A percentile compares a stretch with the other conserved stretches of the same genome.
Conservation (phyloP, 2,113 vertebrate genomes). For the Baryphthengus martii region DNA sequence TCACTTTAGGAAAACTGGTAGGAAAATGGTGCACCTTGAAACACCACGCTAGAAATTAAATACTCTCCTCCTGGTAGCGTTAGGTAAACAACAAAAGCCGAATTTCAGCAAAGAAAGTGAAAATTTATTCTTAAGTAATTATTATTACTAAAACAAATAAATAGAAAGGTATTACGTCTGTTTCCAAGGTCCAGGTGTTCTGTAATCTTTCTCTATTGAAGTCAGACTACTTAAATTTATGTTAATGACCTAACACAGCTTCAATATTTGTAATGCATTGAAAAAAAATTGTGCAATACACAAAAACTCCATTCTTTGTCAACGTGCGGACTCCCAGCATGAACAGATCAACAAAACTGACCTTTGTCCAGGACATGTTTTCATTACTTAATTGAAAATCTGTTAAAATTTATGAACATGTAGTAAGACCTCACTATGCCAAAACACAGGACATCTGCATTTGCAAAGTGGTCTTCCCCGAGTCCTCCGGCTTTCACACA, state of each 20-base stretch:
- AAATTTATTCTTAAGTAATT: conserved; percentile 10
- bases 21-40: background rate
- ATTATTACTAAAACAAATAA: background rate
- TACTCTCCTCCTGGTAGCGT: background rate
- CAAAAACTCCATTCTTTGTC: background rate
- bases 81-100: background rate
- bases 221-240: background rate
- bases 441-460: background rate
- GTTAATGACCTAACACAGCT: background rate
- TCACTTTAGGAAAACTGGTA: background rate
- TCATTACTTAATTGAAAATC: background rate
- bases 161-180: background rate
- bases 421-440: background rate
- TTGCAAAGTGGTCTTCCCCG: background rate
- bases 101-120: background rate
- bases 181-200: background rate
- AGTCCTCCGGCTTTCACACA: background rate
- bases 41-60: background rate
- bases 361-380: background rate
- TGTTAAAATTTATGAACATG: background rate
- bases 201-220: background rate
- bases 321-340: background rate
- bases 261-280: background rate
- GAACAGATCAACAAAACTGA: background rate
- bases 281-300: background rate